Percentiles rank a stretch among this genome's conserved stretches.
Evolutionary conservation across 2,888 invertebrate genomes (phyloP).

Genomic region (Dolomedes plantarius): DNA sequence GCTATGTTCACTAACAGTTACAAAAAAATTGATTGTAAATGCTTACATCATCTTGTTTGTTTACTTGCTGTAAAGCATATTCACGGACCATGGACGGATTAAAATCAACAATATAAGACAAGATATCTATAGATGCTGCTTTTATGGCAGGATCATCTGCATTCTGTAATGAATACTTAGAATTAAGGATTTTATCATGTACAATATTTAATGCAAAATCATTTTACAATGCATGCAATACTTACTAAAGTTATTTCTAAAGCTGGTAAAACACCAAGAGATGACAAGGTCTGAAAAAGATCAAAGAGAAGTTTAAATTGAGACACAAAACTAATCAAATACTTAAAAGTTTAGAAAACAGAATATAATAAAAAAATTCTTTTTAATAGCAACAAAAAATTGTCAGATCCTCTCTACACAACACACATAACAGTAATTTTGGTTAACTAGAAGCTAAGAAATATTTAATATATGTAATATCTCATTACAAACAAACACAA

Average conservation of each 20-base stretch:
- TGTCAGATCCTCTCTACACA: too few relatives aligned
- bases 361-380: too few relatives aligned
- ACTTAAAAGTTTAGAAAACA: too few relatives aligned
- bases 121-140: constrained; percentile 97
- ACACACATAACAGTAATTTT: too few relatives aligned
- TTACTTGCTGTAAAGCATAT: constrained; percentile 94
- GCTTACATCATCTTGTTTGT: constrained; percentile 90
- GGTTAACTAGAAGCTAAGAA: too few relatives aligned
- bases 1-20: not conserved
- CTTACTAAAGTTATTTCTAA: constrained; percentile 88
- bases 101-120: constrained; percentile 98
- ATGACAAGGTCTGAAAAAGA: constrained; percentile 85
- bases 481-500: too few relatives aligned
- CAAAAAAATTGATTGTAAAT: not conserved
- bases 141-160: constrained; percentile 96
- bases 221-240: not conserved
- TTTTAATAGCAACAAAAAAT: too few relatives aligned
- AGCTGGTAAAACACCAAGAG: constrained; percentile 90
- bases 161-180: constrained; percentile 77
- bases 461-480: too few relatives aligned
- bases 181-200: not conserved
- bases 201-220: not conserved
- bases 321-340: too few relatives aligned
- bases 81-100: constrained; percentile 98
- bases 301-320: too few relatives aligned